Evolutionary conservation across 2,888 invertebrate genomes (phyloP).

Genomic region (Nymphalis urticae): DNA sequence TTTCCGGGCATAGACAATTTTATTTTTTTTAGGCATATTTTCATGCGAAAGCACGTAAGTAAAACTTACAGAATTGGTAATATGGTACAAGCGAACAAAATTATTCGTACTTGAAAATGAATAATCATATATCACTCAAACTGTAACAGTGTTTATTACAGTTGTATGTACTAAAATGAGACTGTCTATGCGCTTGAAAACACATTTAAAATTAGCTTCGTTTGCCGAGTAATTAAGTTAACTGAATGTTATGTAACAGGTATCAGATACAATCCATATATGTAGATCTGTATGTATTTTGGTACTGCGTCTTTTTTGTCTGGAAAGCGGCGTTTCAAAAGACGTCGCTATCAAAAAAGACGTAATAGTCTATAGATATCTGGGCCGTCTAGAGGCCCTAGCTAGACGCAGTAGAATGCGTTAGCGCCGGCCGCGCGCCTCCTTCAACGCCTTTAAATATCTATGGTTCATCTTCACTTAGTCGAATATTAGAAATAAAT

Average conservation of each 20-base stretch:
- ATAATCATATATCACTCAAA: not conserved
- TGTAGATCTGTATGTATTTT: slow-evolving; percentile 58
- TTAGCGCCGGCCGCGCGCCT: slow-evolving; percentile 71
- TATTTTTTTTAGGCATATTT: not conserved
- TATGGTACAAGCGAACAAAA: too few relatives aligned
- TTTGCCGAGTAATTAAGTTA: slow-evolving; percentile 59
- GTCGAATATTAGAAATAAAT: slow-evolving; percentile 76
- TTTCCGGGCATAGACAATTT: slow-evolving; percentile 56
- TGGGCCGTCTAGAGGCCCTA: slow-evolving; percentile 37
- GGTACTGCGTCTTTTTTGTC: slow-evolving; percentile 53
- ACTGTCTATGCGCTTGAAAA: slow-evolving; percentile 56
- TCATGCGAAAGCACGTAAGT: too few relatives aligned
- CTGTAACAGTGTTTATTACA: not conserved
- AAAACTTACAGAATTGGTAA: too few relatives aligned
- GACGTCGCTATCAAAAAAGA: slow-evolving; percentile 32
- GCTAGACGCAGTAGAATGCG: slow-evolving; percentile 54
- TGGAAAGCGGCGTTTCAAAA: slow-evolving; percentile 28
- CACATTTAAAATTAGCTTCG: slow-evolving; percentile 49
- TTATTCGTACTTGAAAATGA: too few relatives aligned
- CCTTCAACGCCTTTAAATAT: slow-evolving; percentile 64
- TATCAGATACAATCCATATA: slow-evolving; percentile 44
- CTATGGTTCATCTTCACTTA: slow-evolving; percentile 79
- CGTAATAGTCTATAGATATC: slow-evolving; percentile 35
- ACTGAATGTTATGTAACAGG: slow-evolving; percentile 67
- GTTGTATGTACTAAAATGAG: not conserved